These are phyloP conservation scores for Tragelaphus scriptus DNA, from an alignment of 2,113 vertebrate species.

Conservation along the genomic window DNA sequence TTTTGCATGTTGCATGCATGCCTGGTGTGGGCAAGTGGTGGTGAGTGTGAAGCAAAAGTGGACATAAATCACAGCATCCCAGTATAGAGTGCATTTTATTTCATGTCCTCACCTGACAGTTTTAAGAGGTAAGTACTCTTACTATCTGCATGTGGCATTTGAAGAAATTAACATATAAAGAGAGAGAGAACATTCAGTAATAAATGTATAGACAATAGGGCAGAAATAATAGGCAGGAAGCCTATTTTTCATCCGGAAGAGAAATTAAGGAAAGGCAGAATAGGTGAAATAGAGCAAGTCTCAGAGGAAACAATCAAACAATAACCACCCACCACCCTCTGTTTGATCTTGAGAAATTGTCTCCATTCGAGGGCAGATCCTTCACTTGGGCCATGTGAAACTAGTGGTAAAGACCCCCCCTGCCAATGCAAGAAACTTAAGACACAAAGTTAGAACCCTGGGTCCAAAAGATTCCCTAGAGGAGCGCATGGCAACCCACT, in stretches of 20 bases:
- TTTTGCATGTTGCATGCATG: neutral
- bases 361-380: neutral
- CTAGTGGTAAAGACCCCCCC: neutral
- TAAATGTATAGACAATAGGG: neutral
- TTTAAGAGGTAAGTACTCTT: neutral
- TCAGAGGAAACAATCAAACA: neutral
- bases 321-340: neutral
- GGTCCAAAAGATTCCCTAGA: neutral
- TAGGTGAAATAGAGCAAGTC: neutral
- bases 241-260: neutral
- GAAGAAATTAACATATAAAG: neutral
- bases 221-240: neutral
- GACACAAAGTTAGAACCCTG: neutral
- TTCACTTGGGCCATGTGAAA: neutral
- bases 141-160: neutral
- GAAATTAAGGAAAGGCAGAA: neutral
- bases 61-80: neutral
- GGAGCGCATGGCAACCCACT: neutral
- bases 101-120: neutral
- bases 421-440: neutral
- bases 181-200: neutral
- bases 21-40: neutral
- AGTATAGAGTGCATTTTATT: neutral
- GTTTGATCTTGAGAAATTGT: neutral
- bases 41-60: neutral